Conservation (phyloP, 2,113 vertebrate species). For the Pomatorhinus ruficollis region DNA sequence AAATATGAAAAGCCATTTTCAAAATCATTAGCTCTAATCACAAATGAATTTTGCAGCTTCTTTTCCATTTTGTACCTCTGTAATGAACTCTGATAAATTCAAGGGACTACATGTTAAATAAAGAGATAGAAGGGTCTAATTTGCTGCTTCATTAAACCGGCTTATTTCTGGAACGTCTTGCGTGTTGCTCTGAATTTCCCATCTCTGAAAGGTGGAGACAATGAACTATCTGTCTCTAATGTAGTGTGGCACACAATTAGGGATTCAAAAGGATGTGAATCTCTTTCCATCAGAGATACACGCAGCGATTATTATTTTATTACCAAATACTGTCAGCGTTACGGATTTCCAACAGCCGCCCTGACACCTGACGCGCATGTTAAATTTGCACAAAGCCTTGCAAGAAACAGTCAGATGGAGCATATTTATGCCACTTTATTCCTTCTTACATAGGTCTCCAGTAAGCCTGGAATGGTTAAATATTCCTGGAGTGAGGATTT, state of each 20-base stretch:
- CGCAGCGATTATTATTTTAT: conserved; percentile 72
- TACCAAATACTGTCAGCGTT: conserved; percentile 68
- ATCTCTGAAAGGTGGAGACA: conserved; percentile 71
- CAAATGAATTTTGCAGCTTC: conserved; percentile 69
- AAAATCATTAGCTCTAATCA: conserved; percentile 75
- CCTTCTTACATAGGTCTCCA: not conserved
- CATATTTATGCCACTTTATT: not conserved
- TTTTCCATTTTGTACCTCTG: conserved; percentile 69
- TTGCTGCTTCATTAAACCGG: conserved; percentile 80
- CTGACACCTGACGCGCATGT: conserved; percentile 57
- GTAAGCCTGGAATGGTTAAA: not conserved
- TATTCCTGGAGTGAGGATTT: not conserved
- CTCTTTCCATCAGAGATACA: conserved; percentile 75
- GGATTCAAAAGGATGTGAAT: conserved; percentile 74
- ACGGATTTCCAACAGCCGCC: conserved; percentile 49
- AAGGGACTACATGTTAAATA: conserved; percentile 79
- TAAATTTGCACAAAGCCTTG: conserved; percentile 1
- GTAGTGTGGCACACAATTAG: conserved; percentile 77
- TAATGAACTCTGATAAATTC: conserved; percentile 77
- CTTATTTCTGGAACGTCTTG: conserved; percentile 73
- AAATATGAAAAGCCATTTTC: conserved; percentile 69
- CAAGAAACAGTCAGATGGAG: not conserved
- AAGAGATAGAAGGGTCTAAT: conserved; percentile 81
- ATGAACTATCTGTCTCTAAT: conserved; percentile 71
- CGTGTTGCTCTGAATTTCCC: conserved; percentile 74